Conservation (phyloP, 2,888 invertebrate genomes). For the Drosophila prostipennis region DNA sequence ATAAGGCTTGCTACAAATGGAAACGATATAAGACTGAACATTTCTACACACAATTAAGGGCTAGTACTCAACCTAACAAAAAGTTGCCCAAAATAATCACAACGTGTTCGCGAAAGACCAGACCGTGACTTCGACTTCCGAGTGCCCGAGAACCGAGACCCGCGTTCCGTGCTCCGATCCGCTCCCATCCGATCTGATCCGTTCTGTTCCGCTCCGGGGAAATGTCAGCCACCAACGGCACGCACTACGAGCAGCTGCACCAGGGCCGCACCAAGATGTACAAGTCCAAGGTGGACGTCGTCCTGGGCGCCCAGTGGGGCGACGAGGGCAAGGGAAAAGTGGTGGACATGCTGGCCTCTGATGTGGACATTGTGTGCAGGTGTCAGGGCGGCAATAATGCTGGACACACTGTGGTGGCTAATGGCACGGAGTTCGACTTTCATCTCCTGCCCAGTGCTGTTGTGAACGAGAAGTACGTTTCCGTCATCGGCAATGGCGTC, state of each 20-base stretch:
- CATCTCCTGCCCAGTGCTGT: slow-evolving; percentile 99
- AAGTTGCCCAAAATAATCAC: too few relatives aligned
- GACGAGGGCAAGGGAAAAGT: slow-evolving; percentile 99
- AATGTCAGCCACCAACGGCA: slow-evolving; percentile 82
- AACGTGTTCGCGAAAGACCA: slow-evolving; percentile 26
- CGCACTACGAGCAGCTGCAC: slow-evolving; percentile 76
- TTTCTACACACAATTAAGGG: too few relatives aligned
- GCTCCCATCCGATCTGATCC: slow-evolving; percentile 47
- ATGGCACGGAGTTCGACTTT: slow-evolving; percentile 97
- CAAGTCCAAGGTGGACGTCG: slow-evolving; percentile 91
- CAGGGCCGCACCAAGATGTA: slow-evolving; percentile 82
- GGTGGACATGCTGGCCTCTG: slow-evolving; percentile 96
- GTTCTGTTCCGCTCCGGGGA: slow-evolving; percentile 50
- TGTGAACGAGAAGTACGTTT: slow-evolving; percentile 94
- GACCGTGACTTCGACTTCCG: background rate
- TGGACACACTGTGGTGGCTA: slow-evolving; percentile 99
- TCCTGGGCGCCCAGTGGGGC: slow-evolving; percentile 99
- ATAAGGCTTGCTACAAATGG: too few relatives aligned
- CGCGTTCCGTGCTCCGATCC: slow-evolving; percentile 20
- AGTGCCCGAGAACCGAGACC: slow-evolving; percentile 22
- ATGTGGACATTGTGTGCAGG: slow-evolving; percentile 96
- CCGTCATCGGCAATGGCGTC: slow-evolving; percentile 98
- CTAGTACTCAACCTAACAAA: too few relatives aligned
- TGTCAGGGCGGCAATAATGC: slow-evolving; percentile 99
- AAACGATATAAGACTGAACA: too few relatives aligned